Base-by-base conservation (phyloP, 2,113 vertebrate genomes). In the Lutjanus erythropterus region DNA sequence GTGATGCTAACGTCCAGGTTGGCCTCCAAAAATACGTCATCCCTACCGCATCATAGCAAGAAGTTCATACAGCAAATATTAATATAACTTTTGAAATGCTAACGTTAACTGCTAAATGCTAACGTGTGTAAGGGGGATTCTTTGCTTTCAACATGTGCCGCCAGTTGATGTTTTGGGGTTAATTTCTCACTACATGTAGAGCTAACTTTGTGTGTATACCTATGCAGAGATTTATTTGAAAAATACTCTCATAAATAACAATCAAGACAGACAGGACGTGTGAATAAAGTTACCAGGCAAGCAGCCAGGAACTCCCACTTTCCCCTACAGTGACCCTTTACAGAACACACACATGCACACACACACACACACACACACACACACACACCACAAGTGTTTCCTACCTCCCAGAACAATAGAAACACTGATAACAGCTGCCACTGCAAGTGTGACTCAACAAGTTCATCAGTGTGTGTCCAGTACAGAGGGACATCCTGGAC, bases 381-480 rank as follows among this genome's bases (percentile, higher is more conserved):
- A 8, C 9, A 41, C 49, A 49, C 47, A 49, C 18, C 27, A 47
- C 53, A 8, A 61, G 62, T 44, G 50, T 44, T 16, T 49, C 25
- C 66, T 39, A n/a, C 11, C 33, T 15, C 8, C 16, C 73, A 70
- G 16, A 75, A 75, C 60, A 78, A 78, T 73, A 74, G 65, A 61
- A 62, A 11, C 18, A 18, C 47, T 21, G 71, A 80, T 83, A 80
- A 60, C 35, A 44, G 75, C 71, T 72, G 61, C 59, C 44, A 27
- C 50, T 65, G 37, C 7, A 37, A 61, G 64, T 50, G 73, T 70
- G 65, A 69, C 42, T 33, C 49, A 25, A 47, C 85, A 79, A 8
- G 19, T 67, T 68, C 33, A 65, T 52, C 71, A 21, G 23, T 64
- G 53, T 59, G 50, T 39, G 14, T 41, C 33, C 50, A 50, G 49